Evolutionary conservation across 2,113 vertebrate genomes (phyloP).

Genomic region (Syngnathoides biaculeatus): DNA sequence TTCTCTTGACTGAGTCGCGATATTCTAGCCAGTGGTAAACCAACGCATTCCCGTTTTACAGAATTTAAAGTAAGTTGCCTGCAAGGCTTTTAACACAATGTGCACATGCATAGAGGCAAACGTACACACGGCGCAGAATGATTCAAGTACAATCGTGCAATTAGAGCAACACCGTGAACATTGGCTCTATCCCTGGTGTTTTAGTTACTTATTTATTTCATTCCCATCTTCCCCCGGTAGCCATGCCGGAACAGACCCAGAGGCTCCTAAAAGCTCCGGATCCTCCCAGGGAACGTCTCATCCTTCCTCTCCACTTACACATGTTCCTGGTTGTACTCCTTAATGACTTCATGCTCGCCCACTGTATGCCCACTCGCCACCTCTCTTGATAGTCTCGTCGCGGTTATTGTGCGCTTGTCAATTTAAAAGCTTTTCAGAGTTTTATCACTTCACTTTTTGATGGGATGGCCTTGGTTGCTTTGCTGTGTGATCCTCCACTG

Average conservation of each 20-base stretch:
- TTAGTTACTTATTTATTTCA: neutral
- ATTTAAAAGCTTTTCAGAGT: constrained; percentile 65
- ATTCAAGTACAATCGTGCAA: constrained; percentile 63
- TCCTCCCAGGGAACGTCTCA: constrained; percentile 34
- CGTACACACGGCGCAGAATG: constrained; percentile 37
- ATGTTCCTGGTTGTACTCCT: constrained; percentile 23
- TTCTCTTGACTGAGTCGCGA: constrained; percentile 44
- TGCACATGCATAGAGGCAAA: constrained; percentile 19
- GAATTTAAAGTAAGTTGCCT: constrained; percentile 52
- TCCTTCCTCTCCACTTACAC: constrained; percentile 29
- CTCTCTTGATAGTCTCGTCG: constrained; percentile 44
- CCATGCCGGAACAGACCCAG: constrained; percentile 7
- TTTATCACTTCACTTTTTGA: constrained; percentile 42
- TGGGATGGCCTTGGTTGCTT: constrained; percentile 27
- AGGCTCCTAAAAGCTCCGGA: constrained; percentile 57
- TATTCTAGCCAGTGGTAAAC: constrained; percentile 60
- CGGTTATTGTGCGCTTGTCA: constrained; percentile 41
- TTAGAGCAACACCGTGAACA: constrained; percentile 52
- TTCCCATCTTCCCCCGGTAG: constrained; percentile 27
- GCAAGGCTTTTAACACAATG: constrained; percentile 62
- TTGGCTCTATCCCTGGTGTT: constrained; percentile 5
- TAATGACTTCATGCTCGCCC: constrained; percentile 40
- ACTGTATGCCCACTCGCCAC: constrained; percentile 11
- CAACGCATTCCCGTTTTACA: constrained; percentile 25
- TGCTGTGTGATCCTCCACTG: constrained; percentile 19